Percentiles rank a stretch among this genome's conserved stretches.
phyloP scores from a whole-genome alignment of 2,113 vertebrate genomes.

The Poeciliopsis turrubarensis region DNA sequence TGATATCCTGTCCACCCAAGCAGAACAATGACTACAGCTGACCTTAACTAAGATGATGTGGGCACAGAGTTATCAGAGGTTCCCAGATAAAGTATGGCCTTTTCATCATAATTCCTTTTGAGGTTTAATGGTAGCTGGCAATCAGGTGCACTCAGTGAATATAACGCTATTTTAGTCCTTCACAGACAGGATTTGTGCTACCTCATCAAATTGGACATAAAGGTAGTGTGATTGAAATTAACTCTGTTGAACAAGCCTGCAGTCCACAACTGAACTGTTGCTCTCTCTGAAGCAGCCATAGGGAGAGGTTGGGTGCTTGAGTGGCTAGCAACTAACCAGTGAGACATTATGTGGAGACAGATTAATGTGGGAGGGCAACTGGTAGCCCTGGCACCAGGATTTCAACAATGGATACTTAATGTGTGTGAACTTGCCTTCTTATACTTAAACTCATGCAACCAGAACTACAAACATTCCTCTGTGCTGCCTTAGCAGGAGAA shows the following conservation, averaged over 20 bases:
- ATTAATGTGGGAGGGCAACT: slow-evolving; percentile 42
- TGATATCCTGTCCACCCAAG: slow-evolving; percentile 26
- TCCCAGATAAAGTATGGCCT: slow-evolving; percentile 41
- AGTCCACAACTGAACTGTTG: slow-evolving; percentile 34
- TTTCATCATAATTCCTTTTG: slow-evolving; percentile 38
- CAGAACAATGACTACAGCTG: slow-evolving; percentile 43
- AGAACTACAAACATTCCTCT: slow-evolving; percentile 50
- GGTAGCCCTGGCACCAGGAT: slow-evolving; percentile 48
- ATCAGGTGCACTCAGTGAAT: slow-evolving; percentile 28
- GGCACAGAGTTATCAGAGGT: slow-evolving; percentile 32
- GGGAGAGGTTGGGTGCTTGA: slow-evolving; percentile 31
- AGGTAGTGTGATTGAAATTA: slow-evolving; percentile 44
- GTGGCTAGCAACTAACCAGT: slow-evolving; percentile 23
- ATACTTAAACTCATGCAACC: slow-evolving; percentile 38
- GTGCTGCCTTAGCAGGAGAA: slow-evolving; percentile 50
- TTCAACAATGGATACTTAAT: slow-evolving; percentile 45
- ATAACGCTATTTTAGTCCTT: slow-evolving; percentile 35
- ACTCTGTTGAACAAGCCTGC: slow-evolving; percentile 22
- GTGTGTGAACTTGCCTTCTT: slow-evolving; percentile 36
- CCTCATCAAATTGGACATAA: slow-evolving; percentile 22
- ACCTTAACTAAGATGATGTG: slow-evolving; percentile 33
- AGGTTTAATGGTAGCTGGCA: slow-evolving; percentile 25
- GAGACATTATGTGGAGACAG: slow-evolving; percentile 55
- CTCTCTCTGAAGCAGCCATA: slow-evolving; percentile 31
- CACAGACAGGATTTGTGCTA: slow-evolving; percentile 36